phyloP scores from a whole-genome alignment of 64 coral and sea anemone genomes.

The Actinia equina region DNA sequence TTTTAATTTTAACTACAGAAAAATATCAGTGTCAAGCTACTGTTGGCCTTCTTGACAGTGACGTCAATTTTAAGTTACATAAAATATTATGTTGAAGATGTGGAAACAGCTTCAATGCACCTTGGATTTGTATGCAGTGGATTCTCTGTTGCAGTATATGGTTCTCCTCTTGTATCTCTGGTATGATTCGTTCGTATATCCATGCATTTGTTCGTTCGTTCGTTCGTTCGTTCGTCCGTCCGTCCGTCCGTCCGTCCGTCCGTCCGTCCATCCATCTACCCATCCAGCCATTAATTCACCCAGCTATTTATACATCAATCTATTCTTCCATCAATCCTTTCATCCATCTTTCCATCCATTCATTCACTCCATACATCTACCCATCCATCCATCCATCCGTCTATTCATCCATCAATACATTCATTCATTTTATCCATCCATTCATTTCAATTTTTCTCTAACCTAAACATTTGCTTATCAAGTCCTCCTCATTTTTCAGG shows the following conservation, averaged over 20 bases:
- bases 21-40: conserved; percentile 27
- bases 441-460: background rate
- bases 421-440: too few relatives aligned
- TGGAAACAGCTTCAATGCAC: conserved; percentile 47
- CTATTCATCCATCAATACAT: too few relatives aligned
- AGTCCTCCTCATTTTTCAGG: conserved; percentile 26
- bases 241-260: background rate
- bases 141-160: conserved; percentile 79
- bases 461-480: background rate
- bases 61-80: conserved; percentile 62
- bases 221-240: background rate
- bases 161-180: conserved; percentile 75
- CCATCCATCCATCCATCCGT: background rate
- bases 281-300: background rate
- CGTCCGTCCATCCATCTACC: background rate
- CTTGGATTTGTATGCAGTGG: conserved; percentile 71
- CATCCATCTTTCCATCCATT: too few relatives aligned
- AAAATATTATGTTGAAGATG: conserved; percentile 66
- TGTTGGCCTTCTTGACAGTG: conserved; percentile 51
- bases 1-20: conserved; percentile 33
- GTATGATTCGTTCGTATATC: conserved; percentile 35
- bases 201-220: too few relatives aligned
- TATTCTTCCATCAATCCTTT: too few relatives aligned
- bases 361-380: background rate
- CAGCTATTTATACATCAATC: background rate